Evolutionary conservation across 2,113 vertebrate genomes (phyloP).

Genomic region (Crotalus tigris): DNA sequence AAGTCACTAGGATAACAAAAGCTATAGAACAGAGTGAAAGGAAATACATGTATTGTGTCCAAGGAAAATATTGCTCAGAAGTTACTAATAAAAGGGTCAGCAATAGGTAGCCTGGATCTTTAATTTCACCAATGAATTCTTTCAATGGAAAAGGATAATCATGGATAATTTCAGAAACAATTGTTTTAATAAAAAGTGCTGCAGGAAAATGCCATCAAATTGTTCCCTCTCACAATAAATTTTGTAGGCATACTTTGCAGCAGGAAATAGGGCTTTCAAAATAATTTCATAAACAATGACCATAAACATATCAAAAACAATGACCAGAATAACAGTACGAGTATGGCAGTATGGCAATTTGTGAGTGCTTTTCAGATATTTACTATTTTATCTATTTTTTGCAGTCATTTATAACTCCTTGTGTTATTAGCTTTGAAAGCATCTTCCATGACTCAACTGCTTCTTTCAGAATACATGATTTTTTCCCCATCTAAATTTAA

Average conservation of each 20-base stretch:
- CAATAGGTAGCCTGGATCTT: not conserved
- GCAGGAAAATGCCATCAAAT: not conserved
- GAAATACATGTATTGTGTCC: not conserved
- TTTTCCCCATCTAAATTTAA: not conserved
- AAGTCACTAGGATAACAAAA: not conserved
- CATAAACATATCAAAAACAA: not conserved
- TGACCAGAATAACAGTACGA: not conserved
- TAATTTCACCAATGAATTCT: not conserved
- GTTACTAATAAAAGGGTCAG: not conserved
- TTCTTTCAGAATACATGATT: not conserved
- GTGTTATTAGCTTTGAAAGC: not conserved
- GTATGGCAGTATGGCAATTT: not conserved
- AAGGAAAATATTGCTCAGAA: slow-evolving; percentile 3
- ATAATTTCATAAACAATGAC: not conserved
- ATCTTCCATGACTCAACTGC: not conserved
- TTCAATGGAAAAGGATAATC: not conserved
- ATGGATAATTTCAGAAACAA: not conserved
- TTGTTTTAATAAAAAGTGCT: not conserved
- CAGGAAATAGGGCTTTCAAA: not conserved
- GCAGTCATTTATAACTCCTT: not conserved
- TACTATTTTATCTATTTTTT: not conserved
- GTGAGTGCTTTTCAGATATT: not conserved
- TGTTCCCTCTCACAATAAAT: not conserved
- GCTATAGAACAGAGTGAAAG: not conserved
- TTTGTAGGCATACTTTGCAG: not conserved